These are phyloP conservation scores for Heterohyrax brucei DNA, from an alignment of 2,797 vertebrate species.

Conservation along the genomic window DNA sequence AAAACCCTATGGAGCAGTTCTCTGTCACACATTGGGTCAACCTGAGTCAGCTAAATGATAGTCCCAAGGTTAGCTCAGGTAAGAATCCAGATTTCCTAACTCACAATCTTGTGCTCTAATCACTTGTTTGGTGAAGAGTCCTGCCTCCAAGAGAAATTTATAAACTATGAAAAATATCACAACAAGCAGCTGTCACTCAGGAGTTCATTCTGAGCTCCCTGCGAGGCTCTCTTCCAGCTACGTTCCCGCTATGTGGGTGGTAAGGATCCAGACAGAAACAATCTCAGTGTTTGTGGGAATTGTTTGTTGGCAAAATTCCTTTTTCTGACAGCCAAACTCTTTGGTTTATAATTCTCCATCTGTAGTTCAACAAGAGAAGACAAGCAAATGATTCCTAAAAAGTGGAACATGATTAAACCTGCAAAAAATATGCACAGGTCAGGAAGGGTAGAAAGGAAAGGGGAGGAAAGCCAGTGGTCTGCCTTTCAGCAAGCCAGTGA, in stretches of 20 bases:
- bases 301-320: conserved; percentile 26
- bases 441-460: neutral
- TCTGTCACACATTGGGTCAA: neutral
- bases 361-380: neutral
- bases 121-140: neutral
- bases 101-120: neutral
- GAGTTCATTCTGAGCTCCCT: neutral
- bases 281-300: neutral
- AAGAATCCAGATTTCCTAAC: neutral
- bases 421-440: neutral
- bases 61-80: neutral
- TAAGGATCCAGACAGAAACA: neutral
- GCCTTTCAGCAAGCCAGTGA: accelerated
- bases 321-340: neutral
- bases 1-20: neutral
- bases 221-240: neutral
- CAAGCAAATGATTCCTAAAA: neutral
- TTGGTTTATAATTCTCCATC: neutral
- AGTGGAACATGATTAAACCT: neutral
- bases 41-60: neutral
- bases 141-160: neutral
- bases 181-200: neutral
- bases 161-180: neutral
- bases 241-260: neutral
- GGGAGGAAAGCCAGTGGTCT: no score